Evolutionary conservation across 2,797 vertebrate species (phyloP), one percentile per base, ranked within the genome.

Genomic region (Sarcophilus harrisii): DNA sequence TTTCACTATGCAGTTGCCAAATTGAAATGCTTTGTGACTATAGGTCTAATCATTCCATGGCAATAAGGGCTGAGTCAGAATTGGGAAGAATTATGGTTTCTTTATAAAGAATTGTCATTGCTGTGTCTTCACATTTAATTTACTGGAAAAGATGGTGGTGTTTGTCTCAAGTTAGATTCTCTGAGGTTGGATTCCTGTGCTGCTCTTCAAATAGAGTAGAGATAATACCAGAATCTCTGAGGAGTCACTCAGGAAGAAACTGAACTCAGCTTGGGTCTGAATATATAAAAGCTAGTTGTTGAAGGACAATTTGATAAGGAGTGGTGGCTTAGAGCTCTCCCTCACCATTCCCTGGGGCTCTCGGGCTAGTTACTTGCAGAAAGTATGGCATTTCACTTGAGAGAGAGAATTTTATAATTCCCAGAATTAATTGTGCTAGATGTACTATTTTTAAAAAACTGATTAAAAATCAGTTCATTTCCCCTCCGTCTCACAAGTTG

Each of bases 371-470:
- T 87, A 87, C 38, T 87, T 87, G 38, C 38, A 27, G 73, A 27
- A 87, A 87, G 38, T 81, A 81, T 81, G 73, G 21, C 66, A 73
- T 73, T 38, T 45, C 66, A 81, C 66, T 73, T 45, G 38, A 45
- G 38, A 87, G 38, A 38, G 38, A 87, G 73, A 87, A 87, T 87
- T 87, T 87, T 87, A 87, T 45, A 45, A 87, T 87, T 87, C 73
- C 73, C 73, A 87, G 73, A 87, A 87, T 81, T 81, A 73, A 73
- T 81, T 81, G 66, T 81, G 66, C 66, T 81, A 81, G 66, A 81
- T 45, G n/a, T 45, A 45, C 38, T 87, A 49, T 87, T 87, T 45
- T 87, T 45, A 27, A 24, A 81, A 45, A 49, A 66, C 38, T 87
- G 73, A 87, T 87, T 87, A 87, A 87, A 87, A 87, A 45, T 87